These are phyloP conservation scores for Malurus elegans DNA, from an alignment of 2,113 vertebrate species.

Conservation along the genomic window DNA sequence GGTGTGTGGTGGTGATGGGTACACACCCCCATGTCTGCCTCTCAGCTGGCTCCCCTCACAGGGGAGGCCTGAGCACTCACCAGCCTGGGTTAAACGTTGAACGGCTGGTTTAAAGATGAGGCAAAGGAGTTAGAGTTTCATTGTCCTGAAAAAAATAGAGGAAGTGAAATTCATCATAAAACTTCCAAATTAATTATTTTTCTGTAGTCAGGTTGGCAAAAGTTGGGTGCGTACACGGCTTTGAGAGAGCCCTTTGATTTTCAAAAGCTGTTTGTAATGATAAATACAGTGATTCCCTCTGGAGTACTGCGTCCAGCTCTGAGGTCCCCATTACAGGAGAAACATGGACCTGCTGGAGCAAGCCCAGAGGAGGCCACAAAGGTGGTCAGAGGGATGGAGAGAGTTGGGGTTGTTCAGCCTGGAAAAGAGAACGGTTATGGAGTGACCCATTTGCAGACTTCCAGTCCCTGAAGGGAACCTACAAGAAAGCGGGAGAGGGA, in stretches of 20 bases:
- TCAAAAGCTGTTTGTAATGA: neutral
- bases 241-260: neutral
- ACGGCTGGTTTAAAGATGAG: neutral
- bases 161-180: neutral
- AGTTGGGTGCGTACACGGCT: accelerated
- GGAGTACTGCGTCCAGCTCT: neutral
- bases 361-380: neutral
- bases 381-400: neutral
- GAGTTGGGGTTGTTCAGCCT: neutral
- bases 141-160: neutral
- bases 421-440: neutral
- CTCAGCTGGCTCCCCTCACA: accelerated
- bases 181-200: neutral
- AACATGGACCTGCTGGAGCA: neutral
- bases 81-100: accelerated
- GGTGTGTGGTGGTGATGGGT: neutral
- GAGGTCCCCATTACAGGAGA: neutral
- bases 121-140: neutral
- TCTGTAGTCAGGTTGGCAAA: accelerated
- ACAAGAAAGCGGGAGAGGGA: neutral
- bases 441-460: neutral
- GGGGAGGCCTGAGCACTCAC: neutral
- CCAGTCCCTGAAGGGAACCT: neutral
- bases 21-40: accelerated
- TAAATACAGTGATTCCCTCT: neutral